Evolutionary conservation across 1,140 invertebrate genomes (phyloP).

Genomic region (Globodera rostochiensis): DNA sequence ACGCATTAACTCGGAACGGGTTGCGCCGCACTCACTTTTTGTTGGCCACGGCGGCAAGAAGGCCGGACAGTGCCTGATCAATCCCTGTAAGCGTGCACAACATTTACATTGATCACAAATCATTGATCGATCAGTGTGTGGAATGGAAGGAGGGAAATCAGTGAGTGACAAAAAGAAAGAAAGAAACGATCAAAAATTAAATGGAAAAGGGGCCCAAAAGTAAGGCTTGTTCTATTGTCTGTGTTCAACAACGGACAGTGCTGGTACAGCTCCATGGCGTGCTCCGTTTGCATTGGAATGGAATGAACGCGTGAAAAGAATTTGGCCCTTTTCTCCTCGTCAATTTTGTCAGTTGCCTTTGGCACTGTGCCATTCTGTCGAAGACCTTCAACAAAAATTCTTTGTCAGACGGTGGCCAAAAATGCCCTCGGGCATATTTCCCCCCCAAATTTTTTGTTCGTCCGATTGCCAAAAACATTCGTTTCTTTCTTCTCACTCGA

Average conservation of each 20-base stretch:
- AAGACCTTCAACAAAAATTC: background rate
- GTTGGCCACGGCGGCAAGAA: conserved; percentile 17
- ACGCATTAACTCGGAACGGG: background rate
- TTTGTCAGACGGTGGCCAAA: too few relatives aligned
- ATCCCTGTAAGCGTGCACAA: background rate
- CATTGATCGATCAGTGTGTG: too few relatives aligned
- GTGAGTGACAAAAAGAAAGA: too few relatives aligned
- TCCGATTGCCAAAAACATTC: too few relatives aligned
- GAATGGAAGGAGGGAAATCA: too few relatives aligned
- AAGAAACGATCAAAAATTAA: too few relatives aligned
- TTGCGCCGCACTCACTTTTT: background rate
- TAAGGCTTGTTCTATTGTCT: background rate
- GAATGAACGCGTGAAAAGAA: conserved; percentile 1
- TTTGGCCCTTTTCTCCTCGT: background rate
- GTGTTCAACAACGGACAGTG: conserved; percentile 7
- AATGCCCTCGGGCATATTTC: too few relatives aligned
- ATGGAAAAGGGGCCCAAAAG: background rate
- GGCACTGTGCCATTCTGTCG: background rate
- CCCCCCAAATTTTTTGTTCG: too few relatives aligned
- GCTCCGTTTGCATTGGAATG: conserved; percentile 1
- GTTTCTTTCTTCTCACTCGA: too few relatives aligned
- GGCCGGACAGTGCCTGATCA: conserved; percentile 15
- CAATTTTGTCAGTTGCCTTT: background rate
- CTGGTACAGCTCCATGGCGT: conserved; percentile 12
- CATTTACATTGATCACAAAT: background rate